Evolutionary conservation across 2,888 invertebrate species (phyloP), one percentile per base, ranked within the genome.

Genomic region (Crocallis elinguaria): DNA sequence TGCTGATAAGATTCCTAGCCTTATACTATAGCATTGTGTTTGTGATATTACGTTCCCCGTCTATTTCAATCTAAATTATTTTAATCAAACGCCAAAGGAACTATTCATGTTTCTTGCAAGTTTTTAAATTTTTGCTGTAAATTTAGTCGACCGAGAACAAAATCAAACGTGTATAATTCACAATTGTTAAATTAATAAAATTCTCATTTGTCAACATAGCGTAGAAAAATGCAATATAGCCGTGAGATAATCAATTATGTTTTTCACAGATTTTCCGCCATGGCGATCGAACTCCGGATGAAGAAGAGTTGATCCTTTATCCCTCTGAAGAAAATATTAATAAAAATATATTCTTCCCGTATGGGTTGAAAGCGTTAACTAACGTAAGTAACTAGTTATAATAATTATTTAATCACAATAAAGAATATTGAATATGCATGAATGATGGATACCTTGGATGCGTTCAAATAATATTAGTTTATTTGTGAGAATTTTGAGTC

Each of bases 201-300:
- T n/a, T n/a, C n/a, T n/a, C n/a, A n/a, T n/a, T n/a, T n/a, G n/a
- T n/a, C n/a, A n/a, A n/a, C n/a, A n/a, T n/a, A n/a, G n/a, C n/a
- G n/a, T n/a, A n/a, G n/a, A n/a, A n/a, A n/a, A n/a, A 19, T 19
- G 6, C 19, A 19, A 19, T 19, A 19, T n/a, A n/a, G n/a, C n/a
- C n/a, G n/a, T n/a, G n/a, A n/a, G 5, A 5, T 19, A 19, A 19
- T 5, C 2, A 27, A 35, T 14, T 17, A 35, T 23, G 3, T 58
- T 29, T 66, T 42, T n/a, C 32, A 65, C 75, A 95, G 94, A 72
- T 95, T 27, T 95, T 93, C 75, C 92, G 95, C 35, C 95, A 95
- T 72, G 95, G 95, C 1, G 95, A 95, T 70, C 87, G 95, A 49
- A 94, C 95, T 13, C 95, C 95, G 0, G 93, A 93, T 51, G 63